A percentile compares a stretch with the other conserved stretches of the same genome.
phyloP scores from a whole-genome alignment of 2,888 invertebrate species.

The Oxystoma pomonae region DNA sequence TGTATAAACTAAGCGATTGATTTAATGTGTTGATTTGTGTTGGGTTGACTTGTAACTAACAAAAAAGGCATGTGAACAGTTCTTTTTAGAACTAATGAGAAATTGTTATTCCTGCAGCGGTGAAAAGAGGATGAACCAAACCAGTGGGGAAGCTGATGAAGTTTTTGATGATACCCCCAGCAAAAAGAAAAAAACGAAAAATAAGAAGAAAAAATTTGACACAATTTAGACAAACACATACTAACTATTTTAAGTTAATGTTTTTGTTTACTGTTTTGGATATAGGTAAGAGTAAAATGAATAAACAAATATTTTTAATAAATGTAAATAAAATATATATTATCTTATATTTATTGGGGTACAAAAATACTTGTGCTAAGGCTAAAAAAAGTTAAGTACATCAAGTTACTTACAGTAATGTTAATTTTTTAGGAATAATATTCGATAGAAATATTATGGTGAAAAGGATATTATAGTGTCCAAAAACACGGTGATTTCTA shows the following conservation, averaged over 20 bases:
- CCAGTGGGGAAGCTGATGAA: constrained; percentile 5
- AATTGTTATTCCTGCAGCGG: constrained; percentile 13
- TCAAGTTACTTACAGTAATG: not conserved
- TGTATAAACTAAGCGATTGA: too few species aligned
- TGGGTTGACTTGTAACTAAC: too few species aligned
- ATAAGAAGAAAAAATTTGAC: constrained; percentile 13
- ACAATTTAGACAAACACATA: not conserved
- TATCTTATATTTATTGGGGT: not conserved
- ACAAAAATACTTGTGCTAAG: not conserved
- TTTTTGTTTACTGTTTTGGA: not conserved
- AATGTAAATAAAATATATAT: not conserved
- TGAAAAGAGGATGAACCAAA: constrained; percentile 17
- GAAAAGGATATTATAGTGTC: too few species aligned
- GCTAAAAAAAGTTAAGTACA: not conserved
- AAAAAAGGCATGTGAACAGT: not conserved
- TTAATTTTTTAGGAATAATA: too few species aligned
- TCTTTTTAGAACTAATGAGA: not conserved
- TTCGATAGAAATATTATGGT: too few species aligned
- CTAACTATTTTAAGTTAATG: too few species aligned
- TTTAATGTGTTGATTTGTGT: too few species aligned
- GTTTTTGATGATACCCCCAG: constrained; percentile 8
- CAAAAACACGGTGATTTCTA: too few species aligned
- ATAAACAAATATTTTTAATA: not conserved
- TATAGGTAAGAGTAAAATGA: not conserved
- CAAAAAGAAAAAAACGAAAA: constrained; percentile 17